Percentiles rank a stretch among this genome's conserved stretches.
Conservation (phyloP, 2,113 vertebrate species). For the Pristiophorus japonicus region DNA sequence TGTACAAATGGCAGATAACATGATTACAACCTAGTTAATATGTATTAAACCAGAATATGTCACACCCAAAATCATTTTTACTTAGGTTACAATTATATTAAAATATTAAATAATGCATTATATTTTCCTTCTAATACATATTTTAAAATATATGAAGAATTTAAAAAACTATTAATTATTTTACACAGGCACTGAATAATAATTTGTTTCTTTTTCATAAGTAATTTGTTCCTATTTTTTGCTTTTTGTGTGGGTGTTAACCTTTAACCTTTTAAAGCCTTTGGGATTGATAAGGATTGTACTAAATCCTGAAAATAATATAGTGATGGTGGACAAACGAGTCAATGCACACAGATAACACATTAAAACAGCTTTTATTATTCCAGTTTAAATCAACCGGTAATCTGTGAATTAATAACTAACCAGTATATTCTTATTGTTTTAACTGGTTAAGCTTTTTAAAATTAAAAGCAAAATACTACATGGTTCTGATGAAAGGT, state of each 20-base stretch:
- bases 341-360: background rate
- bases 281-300: background rate
- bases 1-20: conserved; percentile 11
- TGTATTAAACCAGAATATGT: background rate
- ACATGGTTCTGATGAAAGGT: background rate
- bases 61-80: background rate
- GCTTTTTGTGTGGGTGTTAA: background rate
- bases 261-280: background rate
- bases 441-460: background rate
- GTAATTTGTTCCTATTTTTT: background rate
- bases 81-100: background rate
- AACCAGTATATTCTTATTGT: background rate
- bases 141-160: background rate
- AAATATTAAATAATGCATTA: background rate
- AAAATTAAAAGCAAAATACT: background rate
- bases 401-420: background rate
- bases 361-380: background rate
- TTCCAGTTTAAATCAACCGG: background rate
- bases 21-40: background rate
- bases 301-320: background rate
- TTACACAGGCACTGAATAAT: background rate
- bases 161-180: background rate
- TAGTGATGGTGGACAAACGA: background rate
- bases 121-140: background rate
- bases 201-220: background rate